Conservation (phyloP, 1,140 invertebrate genomes). For the Cheumatopsyche charites region DNA sequence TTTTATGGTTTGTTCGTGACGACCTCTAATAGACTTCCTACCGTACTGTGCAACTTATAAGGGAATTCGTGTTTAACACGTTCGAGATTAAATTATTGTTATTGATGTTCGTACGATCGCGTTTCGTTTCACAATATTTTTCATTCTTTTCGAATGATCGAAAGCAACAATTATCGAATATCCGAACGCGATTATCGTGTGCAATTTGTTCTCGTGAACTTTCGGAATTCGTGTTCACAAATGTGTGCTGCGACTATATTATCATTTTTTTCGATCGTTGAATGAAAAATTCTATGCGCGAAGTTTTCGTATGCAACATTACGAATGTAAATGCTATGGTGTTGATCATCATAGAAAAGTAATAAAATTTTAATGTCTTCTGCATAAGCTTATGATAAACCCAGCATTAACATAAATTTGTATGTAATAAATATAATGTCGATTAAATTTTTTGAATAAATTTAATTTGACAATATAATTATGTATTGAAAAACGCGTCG, state of each 20-base stretch:
- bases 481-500: background rate
- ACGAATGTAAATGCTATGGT: conserved; percentile 2
- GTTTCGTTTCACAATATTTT: conserved; percentile 17
- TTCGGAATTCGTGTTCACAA: no score
- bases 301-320: background rate
- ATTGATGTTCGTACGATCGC: conserved; percentile 12
- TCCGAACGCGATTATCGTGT: background rate
- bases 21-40: conserved; percentile 28
- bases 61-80: conserved; percentile 25
- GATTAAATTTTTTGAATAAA: conserved; percentile 4
- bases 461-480: background rate
- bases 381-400: conserved; percentile 1
- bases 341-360: background rate
- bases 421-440: background rate
- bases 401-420: conserved; percentile 6
- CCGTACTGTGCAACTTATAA: conserved; percentile 14
- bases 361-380: conserved; percentile 12
- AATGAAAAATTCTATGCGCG: no score
- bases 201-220: background rate
- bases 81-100: conserved; percentile 27
- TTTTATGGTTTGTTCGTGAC: conserved; percentile 28
- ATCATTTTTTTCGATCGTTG: no score
- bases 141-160: conserved; percentile 17
- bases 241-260: no score
- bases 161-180: conserved; percentile 2